phyloP scores from a whole-genome alignment of 2,797 vertebrate species.

The Sylvia borin region DNA sequence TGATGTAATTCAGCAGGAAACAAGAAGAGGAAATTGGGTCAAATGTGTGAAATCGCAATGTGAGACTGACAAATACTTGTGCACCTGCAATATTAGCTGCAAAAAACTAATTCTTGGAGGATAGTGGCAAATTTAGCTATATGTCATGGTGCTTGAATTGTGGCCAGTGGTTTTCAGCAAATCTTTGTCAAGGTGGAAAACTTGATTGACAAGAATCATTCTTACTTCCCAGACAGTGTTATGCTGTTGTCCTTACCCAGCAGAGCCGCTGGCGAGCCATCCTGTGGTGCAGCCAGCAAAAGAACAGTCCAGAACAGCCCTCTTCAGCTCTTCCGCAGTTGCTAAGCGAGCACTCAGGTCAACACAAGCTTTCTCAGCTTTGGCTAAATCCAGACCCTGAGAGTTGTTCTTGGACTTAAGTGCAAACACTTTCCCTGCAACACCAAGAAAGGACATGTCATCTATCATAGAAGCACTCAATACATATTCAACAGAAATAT shows the following conservation, averaged over 20 bases:
- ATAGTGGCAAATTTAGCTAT: not conserved
- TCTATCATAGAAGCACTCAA: not conserved
- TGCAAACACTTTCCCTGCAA: constrained; percentile 88
- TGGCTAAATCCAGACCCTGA: constrained; percentile 73
- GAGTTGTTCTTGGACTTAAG: constrained; percentile 83
- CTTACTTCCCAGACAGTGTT: not conserved
- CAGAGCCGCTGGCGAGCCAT: constrained; percentile 85
- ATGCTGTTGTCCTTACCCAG: constrained; percentile 83
- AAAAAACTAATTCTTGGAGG: not conserved
- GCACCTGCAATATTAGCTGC: not conserved
- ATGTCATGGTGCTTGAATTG: not conserved
- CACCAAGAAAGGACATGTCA: constrained; percentile 46
- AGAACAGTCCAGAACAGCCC: constrained; percentile 85
- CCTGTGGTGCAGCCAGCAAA: constrained; percentile 85
- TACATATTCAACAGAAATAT: not conserved
- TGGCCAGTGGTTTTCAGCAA: not conserved
- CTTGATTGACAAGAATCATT: not conserved
- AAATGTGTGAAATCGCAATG: not conserved
- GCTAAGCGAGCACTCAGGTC: constrained; percentile 82
- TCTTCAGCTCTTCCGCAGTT: constrained; percentile 84
- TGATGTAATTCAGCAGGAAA: not conserved
- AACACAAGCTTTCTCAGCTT: constrained; percentile 78
- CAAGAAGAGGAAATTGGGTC: not conserved
- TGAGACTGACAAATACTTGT: not conserved
- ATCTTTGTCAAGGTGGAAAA: not conserved